These are phyloP conservation scores for Rhizoglyphus robini DNA, from an alignment of 1,140 invertebrate genomes.

Conservation along the genomic window DNA sequence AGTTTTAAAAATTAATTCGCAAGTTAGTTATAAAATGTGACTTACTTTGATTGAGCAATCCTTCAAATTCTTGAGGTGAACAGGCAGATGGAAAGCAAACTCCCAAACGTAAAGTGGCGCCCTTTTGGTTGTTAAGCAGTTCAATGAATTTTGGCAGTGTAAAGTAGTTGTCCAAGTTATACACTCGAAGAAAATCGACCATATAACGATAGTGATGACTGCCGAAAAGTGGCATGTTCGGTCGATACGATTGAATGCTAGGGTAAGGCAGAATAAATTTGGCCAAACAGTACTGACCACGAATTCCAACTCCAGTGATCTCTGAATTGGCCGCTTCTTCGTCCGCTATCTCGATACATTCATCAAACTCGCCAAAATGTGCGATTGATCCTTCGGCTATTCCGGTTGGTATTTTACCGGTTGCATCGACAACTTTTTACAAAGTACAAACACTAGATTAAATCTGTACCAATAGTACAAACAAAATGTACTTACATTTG, in stretches of 20 bases:
- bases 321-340: neutral
- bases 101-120: conserved; percentile 21
- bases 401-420: conserved; percentile 27
- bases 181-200: neutral
- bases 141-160: conserved; percentile 12
- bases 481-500: conserved; percentile 6
- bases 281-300: conserved; percentile 16
- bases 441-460: neutral
- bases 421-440: conserved; percentile 27
- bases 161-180: conserved; percentile 18
- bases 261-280: conserved; percentile 18
- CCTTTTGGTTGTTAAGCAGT: conserved; percentile 18
- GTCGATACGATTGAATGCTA: neutral
- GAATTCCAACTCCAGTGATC: neutral
- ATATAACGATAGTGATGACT: neutral
- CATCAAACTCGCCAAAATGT: conserved; percentile 28
- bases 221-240: neutral
- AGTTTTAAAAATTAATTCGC: neutral
- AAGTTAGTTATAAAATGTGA: neutral
- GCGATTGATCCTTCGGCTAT: conserved; percentile 27
- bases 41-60: conserved; percentile 21
- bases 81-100: conserved; percentile 25
- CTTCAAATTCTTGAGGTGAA: conserved; percentile 20
- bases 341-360: conserved; percentile 25
- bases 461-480: neutral